phyloP scores from a whole-genome alignment of 2,888 invertebrate genomes.

The Microchrysa polita region DNA sequence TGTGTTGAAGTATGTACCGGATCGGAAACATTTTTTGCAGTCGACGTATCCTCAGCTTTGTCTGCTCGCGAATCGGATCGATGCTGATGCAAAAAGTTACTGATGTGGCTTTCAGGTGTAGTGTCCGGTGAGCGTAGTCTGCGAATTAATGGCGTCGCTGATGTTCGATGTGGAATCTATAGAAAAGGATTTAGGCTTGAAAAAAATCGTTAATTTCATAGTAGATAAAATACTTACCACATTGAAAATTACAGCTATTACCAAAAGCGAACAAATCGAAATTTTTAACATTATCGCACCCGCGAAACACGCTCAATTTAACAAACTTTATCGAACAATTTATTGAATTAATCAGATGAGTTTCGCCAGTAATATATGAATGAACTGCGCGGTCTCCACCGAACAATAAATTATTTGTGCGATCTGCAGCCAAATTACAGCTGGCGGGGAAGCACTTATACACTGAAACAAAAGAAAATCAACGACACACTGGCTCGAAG shows the following conservation, averaged over 20 bases:
- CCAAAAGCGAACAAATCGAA: not conserved
- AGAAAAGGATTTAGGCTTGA: not conserved
- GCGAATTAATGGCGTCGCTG: conserved; percentile 19
- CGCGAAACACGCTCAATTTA: not conserved
- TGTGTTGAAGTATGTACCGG: conserved; percentile 4
- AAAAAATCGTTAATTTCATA: not conserved
- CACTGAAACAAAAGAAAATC: conserved; percentile 15
- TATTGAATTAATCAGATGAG: conserved; percentile 7
- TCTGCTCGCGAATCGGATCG: conserved; percentile 50
- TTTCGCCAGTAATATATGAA: conserved; percentile 30
- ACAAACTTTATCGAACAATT: conserved; percentile 19
- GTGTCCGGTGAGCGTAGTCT: conserved; percentile 35
- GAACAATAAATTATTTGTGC: not conserved
- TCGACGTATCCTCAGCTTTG: conserved; percentile 47
- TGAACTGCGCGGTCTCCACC: too few species aligned
- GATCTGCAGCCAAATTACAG: not conserved
- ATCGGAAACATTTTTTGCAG: not conserved
- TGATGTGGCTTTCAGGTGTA: conserved; percentile 50
- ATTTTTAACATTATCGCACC: not conserved
- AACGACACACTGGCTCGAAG: conserved; percentile 8
- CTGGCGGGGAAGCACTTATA: not conserved
- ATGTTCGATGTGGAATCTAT: conserved; percentile 30
- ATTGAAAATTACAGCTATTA: conserved; percentile 14
- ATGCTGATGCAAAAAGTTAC: conserved; percentile 50
- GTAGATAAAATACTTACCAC: conserved; percentile 19